These are phyloP conservation scores for Beroe ovata DNA, from an alignment of 37 sponge, comb jelly and placozoan species.

Conservation along the genomic window DNA sequence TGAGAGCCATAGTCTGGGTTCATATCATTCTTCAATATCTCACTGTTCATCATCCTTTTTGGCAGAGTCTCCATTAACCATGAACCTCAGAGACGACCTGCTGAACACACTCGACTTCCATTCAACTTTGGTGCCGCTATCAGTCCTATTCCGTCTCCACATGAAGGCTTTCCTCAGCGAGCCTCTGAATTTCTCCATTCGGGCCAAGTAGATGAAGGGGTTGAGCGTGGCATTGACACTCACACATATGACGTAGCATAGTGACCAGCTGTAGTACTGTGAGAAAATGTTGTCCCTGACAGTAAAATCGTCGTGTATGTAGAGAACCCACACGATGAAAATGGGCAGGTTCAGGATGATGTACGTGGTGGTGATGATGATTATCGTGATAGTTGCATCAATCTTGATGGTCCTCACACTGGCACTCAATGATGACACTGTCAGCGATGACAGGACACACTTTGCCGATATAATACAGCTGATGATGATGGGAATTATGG, in stretches of 20 bases:
- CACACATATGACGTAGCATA: constrained; percentile 60
- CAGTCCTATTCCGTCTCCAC: background rate
- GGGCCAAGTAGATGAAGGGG: constrained; percentile 57
- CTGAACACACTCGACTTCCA: background rate
- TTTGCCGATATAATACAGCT: constrained; percentile 44
- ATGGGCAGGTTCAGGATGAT: constrained; percentile 60
- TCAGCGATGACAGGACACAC: constrained; percentile 45
- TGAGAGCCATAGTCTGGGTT: no score
- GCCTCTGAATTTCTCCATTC: constrained; percentile 33
- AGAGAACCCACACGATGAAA: constrained; percentile 57
- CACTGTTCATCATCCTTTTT: no score
- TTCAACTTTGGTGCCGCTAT: background rate
- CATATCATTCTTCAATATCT: no score
- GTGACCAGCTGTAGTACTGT: constrained; percentile 49
- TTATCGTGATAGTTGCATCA: constrained; percentile 48
- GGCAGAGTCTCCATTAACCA: background rate
- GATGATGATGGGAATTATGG: constrained; percentile 51
- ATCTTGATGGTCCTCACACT: constrained; percentile 37
- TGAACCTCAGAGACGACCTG: background rate
- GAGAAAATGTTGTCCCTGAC: constrained; percentile 13
- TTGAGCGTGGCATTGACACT: constrained; percentile 46
- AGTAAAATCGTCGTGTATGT: constrained; percentile 48
- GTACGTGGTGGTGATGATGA: constrained; percentile 50
- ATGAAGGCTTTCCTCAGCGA: background rate
- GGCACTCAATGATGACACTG: background rate